phyloP scores from a whole-genome alignment of 2,113 vertebrate genomes.

The Bubo blakistoni region DNA sequence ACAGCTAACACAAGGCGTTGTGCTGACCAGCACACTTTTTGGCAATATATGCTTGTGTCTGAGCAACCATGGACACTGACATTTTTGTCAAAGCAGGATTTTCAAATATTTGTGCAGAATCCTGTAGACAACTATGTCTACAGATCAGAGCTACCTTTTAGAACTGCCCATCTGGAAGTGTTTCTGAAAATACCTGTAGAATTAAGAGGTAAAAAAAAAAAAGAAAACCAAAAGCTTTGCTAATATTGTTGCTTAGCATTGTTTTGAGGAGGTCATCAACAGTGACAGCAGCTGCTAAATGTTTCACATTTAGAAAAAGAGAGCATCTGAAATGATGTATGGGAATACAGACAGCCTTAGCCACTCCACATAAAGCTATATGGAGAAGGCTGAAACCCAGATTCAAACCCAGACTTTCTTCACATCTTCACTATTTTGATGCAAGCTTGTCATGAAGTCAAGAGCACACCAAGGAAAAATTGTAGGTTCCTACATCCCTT shows the following conservation, averaged over 20 bases:
- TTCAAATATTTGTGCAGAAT: background rate
- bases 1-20: background rate
- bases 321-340: background rate
- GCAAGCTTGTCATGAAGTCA: background rate
- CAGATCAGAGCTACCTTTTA: background rate
- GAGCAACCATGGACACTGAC: background rate
- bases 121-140: background rate
- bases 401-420: background rate
- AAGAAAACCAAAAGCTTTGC: background rate
- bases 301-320: background rate
- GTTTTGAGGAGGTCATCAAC: background rate
- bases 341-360: background rate
- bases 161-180: background rate
- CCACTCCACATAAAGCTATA: background rate
- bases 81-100: background rate
- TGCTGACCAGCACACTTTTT: background rate
- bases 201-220: background rate
- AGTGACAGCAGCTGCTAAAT: background rate
- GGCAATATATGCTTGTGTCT: background rate
- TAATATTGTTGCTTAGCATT: background rate
- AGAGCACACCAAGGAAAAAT: background rate
- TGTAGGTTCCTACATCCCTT: background rate
- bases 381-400: background rate
- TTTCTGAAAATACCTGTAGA: background rate
- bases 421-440: background rate